phyloP scores from a whole-genome alignment of 1,140 invertebrate genomes.

The Bombus balteatus region DNA sequence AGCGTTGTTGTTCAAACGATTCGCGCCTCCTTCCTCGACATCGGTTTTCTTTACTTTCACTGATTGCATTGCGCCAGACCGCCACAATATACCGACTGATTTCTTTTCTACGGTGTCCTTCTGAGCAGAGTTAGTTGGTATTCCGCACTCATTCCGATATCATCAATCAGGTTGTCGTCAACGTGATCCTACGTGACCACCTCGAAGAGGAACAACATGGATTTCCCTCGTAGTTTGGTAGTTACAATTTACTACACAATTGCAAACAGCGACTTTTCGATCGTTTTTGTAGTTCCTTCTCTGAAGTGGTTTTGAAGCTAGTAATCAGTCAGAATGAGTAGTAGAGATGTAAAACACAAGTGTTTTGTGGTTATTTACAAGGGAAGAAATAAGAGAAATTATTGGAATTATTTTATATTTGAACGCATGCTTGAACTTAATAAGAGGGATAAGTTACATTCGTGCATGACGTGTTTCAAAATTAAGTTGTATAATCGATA shows the following conservation, averaged over 20 bases:
- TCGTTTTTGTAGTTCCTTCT: too few species aligned
- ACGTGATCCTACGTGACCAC: neutral
- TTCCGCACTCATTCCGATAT: constrained; percentile 12
- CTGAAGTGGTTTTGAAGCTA: neutral
- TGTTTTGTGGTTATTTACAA: neutral
- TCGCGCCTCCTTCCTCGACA: constrained; percentile 19
- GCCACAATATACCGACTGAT: neutral
- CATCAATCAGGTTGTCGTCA: neutral
- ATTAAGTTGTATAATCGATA: too few species aligned
- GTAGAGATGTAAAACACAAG: neutral
- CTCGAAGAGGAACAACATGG: constrained; percentile 1
- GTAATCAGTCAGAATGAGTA: neutral
- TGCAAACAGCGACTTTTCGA: neutral
- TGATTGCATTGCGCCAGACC: constrained; percentile 51
- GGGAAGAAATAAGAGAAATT: neutral
- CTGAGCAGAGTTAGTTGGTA: constrained; percentile 35
- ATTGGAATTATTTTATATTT: neutral
- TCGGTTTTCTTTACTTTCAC: constrained; percentile 63
- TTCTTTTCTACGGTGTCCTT: constrained; percentile 30
- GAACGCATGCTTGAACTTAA: neutral
- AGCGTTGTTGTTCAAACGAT: constrained; percentile 39
- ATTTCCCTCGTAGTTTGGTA: constrained; percentile 28
- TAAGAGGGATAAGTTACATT: neutral
- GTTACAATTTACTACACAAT: neutral
- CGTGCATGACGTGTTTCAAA: neutral